Evolutionary conservation across 2,888 invertebrate species (phyloP), one percentile per base, ranked within the genome.

Genomic region (Eupithecia abbreviata): DNA sequence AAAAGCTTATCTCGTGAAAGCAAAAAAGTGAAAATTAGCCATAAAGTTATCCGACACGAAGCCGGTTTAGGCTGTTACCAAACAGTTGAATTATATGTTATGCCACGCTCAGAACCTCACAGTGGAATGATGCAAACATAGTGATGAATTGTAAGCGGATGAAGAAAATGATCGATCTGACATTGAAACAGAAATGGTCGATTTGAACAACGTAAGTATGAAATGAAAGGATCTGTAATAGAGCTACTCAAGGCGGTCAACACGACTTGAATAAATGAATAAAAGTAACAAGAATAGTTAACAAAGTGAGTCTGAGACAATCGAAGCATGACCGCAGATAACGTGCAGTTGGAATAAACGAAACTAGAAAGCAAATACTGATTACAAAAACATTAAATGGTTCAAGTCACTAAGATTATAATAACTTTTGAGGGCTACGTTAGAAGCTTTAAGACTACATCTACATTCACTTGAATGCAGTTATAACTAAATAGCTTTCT

Each of bases 281-380:
- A 83, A 83, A 86, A 82, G 82, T 84, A 84, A 83, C 72, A 78
- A 80, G 79, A 79, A 75, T 83, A 87, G 76, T 84, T 83, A 87
- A 87, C 86, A 87, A 81, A 82, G 81, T 84, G 81, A 82, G 85
- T 85, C 89, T 88, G 80, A 87, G 84, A 80, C 85, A 86, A 86
- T 79, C 88, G 87, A 87, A 88, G 87, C 90, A 89, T 90, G 86
- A 90, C 91, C 84, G 82, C 84, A 89, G 89, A 89, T 90, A 91
- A 91, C 84, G 86, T 85, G 85, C 83, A 85, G 88, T 88, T 87
- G 79, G 86, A 81, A 84, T 83, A 86, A 88, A 89, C 86, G 83
- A 86, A 84, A 85, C 84, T 87, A 89, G 89, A 91, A 89, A 90
- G 89, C 82, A 82, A 86, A n/a, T 45, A 84, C 80, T 62, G 74